Base-by-base conservation (phyloP, 2,888 invertebrate genomes). In the Drosophila lutescens region DNA sequence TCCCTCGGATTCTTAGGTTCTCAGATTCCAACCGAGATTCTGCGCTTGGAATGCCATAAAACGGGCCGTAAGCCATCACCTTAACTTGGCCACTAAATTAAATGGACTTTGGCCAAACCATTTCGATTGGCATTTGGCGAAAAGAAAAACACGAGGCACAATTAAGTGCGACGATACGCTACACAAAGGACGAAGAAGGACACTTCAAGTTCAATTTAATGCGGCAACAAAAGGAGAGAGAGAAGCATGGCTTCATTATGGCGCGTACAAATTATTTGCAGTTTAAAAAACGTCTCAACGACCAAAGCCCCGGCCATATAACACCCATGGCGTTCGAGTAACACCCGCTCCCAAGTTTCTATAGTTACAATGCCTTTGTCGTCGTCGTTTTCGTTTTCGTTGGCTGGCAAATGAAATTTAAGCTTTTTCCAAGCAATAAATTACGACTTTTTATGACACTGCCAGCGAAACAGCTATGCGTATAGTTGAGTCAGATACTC, bases 371-470 rank as follows among this genome's bases (percentile, higher is more conserved):
- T 62, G 79, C 73, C 57, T 73, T 81, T 86, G 83, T 76, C 78
- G 78, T 30, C 30, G 30, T 30, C 30, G 8, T 30, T 26, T 26
- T 26, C 30, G 30, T 30, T 30, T 8, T 7, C 30, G 30, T 78
- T 32, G 73, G 89, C 78, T 88, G 85, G 77, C 89, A 88, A 88
- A 88, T 87, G 87, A 89, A 88, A 88, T 88, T 88, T 86, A 86
- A 89, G 87, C 89, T 89, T 89, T 89, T 88, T 89, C 84, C 83
- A 76, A 79, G 89, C 87, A 88, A 88, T 88, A 89, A 89, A 88
- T 89, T 88, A 88, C 87, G 78, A 83, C 81, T 85, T 89, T 88
- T 88, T 88, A 88, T 86, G 87, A 83, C 78, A 78, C 82, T 77
- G 76, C 66, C 76, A 79, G 20, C 60, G 69, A 79, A 85, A 71